Evolutionary conservation across 2,888 invertebrate species (phyloP), one percentile per base, ranked within the genome.

Genomic region (Sphinx pinastri): DNA sequence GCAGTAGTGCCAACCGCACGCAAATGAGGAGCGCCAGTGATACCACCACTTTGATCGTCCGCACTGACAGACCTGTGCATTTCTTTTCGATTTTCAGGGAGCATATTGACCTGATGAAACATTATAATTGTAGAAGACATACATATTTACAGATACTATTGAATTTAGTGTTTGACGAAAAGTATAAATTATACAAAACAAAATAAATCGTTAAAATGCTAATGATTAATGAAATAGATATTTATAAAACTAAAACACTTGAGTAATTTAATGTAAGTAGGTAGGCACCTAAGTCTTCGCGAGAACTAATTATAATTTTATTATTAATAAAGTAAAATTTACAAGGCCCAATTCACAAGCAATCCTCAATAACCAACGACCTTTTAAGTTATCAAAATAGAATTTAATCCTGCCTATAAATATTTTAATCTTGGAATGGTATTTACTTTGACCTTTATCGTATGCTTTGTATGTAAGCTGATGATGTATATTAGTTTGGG

Each of bases 1-100:
- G 97, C 76, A 98, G 94, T 79, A 98, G 92, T 68, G 97, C 96
- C 76, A 97, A 91, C 68, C 97, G 94, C 70, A 97, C 92, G 71
- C 96, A 95, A 68, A 97, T 90, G 70, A 97, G 94, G 75, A 96
- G 87, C 14, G 96, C 95, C 71, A 96, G 91, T 72, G 96, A 96
- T 67, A 96, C 95, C 58, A 96, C 88, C 73, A 96, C 93, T 81
- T 96, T 96, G 16, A 95, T 94, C 2, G 95, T 95, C 68, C 97
- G 91, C 73, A 96, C 91, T 25, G 96, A 95, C 75, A 97, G 94
- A 73, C 95, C 88, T 2, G 90, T 84, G 73, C 91, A 91, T 76
- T 88, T 91, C 80, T 90, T 92, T 72, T 93, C 93, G 1, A 92
- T 88, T 77, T 91, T 93, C 73, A 91, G 71, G 0, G 91, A 85